Conservation (phyloP, 2,888 invertebrate species). For the Apodemia hepburni region DNA sequence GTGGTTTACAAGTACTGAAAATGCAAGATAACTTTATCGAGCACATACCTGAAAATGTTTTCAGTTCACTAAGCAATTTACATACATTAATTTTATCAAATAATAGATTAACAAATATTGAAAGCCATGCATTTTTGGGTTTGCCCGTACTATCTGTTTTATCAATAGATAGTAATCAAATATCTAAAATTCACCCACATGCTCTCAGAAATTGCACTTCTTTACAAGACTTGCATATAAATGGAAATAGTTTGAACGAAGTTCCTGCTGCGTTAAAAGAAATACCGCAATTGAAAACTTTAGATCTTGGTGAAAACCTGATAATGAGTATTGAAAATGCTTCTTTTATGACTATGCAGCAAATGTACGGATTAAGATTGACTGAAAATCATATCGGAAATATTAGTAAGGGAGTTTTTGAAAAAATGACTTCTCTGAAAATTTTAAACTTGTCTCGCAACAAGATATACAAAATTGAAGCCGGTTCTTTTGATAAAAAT, state of each 20-base stretch:
- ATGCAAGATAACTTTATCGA: slow-evolving; percentile 90
- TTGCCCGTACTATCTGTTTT: slow-evolving; percentile 87
- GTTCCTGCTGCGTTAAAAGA: slow-evolving; percentile 87
- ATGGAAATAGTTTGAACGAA: slow-evolving; percentile 88
- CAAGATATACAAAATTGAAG: slow-evolving; percentile 88
- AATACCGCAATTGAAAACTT: slow-evolving; percentile 87
- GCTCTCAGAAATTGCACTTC: slow-evolving; percentile 89
- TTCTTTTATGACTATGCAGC: slow-evolving; percentile 89
- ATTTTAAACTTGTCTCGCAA: slow-evolving; percentile 92
- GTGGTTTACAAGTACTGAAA: slow-evolving; percentile 88
- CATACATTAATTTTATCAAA: slow-evolving; percentile 90
- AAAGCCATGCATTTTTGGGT: slow-evolving; percentile 88
- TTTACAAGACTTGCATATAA: slow-evolving; percentile 90
- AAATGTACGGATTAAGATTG: slow-evolving; percentile 89
- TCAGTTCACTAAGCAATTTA: slow-evolving; percentile 87
- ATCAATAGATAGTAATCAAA: slow-evolving; percentile 89
- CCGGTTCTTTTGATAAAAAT: slow-evolving; percentile 89
- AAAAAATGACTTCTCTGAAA: slow-evolving; percentile 88
- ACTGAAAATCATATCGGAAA: slow-evolving; percentile 92
- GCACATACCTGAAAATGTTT: slow-evolving; percentile 88
- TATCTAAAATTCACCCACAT: slow-evolving; percentile 86
- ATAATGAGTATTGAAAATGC: slow-evolving; percentile 88
- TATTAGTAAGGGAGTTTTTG: slow-evolving; percentile 89
- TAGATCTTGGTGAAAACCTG: slow-evolving; percentile 93
- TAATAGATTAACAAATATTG: slow-evolving; percentile 87